Evolutionary conservation across 1,140 invertebrate species (phyloP).

Genomic region (Zaprionus nigranus): DNA sequence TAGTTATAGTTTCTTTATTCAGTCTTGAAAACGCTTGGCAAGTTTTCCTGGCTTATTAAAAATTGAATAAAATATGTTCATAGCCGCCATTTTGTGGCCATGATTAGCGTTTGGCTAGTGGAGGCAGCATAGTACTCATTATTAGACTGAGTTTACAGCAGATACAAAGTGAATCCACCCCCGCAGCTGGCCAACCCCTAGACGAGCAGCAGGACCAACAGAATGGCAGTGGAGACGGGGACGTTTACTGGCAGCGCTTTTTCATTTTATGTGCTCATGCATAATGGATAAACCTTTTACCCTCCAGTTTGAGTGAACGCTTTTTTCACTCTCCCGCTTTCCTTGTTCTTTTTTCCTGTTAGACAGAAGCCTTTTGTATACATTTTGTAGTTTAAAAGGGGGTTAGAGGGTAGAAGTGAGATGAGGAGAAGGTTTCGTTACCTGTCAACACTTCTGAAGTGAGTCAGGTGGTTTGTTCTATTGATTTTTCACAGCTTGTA

Average conservation of each 20-base stretch:
- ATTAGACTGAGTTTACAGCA: slow-evolving; percentile 18
- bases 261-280: slow-evolving; percentile 75
- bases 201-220: neutral
- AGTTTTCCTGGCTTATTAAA: neutral
- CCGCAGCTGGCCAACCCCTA: slow-evolving; percentile 44
- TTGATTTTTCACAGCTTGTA: neutral
- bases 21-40: no score
- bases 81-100: slow-evolving; percentile 38
- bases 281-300: slow-evolving; percentile 75
- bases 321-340: slow-evolving; percentile 16
- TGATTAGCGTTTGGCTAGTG: slow-evolving; percentile 27
- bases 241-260: slow-evolving; percentile 34
- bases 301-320: slow-evolving; percentile 19
- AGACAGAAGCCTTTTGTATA: slow-evolving; percentile 71
- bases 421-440: slow-evolving; percentile 16
- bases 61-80: slow-evolving; percentile 9
- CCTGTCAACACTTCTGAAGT: slow-evolving; percentile 11
- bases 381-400: slow-evolving; percentile 68
- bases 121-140: slow-evolving; percentile 22
- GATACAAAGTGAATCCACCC: slow-evolving; percentile 49
- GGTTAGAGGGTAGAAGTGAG: neutral
- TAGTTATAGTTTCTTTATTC: no score
- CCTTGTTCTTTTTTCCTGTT: slow-evolving; percentile 15
- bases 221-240: neutral
- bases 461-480: neutral